Evolutionary conservation across 2,888 invertebrate genomes (phyloP).

Genomic region (Hylaea fasciaria): DNA sequence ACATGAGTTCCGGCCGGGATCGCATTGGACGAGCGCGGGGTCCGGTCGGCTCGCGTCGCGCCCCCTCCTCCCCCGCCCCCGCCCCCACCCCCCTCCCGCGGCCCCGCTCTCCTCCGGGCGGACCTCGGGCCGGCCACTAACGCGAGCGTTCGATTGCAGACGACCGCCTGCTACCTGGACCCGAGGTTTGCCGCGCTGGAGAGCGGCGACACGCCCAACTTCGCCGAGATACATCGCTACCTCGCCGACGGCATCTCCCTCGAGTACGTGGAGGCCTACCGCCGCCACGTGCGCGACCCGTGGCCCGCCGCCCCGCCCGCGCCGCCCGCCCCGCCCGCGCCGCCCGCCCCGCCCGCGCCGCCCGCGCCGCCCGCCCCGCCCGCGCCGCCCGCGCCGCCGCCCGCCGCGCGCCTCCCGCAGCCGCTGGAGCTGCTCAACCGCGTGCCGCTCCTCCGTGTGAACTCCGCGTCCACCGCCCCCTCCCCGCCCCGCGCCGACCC

Average conservation of each 20-base stretch:
- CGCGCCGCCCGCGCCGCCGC: not conserved
- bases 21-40: no score
- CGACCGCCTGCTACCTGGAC: slow-evolving; percentile 75
- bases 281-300: slow-evolving; percentile 66
- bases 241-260: slow-evolving; percentile 75
- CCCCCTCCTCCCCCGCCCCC: slow-evolving; percentile 16
- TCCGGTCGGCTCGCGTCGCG: not conserved
- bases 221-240: slow-evolving; percentile 68
- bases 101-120: slow-evolving; percentile 12
- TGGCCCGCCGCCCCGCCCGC: slow-evolving; percentile 36
- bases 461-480: slow-evolving; percentile 19
- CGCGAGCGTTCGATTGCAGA: slow-evolving; percentile 59
- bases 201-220: slow-evolving; percentile 74
- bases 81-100: not conserved
- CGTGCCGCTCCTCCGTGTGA: slow-evolving; percentile 55
- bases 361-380: slow-evolving; percentile 20
- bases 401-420: slow-evolving; percentile 52
- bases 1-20: no score
- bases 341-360: slow-evolving; percentile 1
- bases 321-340: slow-evolving; percentile 9
- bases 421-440: slow-evolving; percentile 45
- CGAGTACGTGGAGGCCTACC: slow-evolving; percentile 72
- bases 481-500: slow-evolving; percentile 4
- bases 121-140: slow-evolving; percentile 16
- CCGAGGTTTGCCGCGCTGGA: slow-evolving; percentile 83